These are phyloP conservation scores for Eurypyga helias DNA, from an alignment of 2,113 vertebrate species.

Conservation along the genomic window DNA sequence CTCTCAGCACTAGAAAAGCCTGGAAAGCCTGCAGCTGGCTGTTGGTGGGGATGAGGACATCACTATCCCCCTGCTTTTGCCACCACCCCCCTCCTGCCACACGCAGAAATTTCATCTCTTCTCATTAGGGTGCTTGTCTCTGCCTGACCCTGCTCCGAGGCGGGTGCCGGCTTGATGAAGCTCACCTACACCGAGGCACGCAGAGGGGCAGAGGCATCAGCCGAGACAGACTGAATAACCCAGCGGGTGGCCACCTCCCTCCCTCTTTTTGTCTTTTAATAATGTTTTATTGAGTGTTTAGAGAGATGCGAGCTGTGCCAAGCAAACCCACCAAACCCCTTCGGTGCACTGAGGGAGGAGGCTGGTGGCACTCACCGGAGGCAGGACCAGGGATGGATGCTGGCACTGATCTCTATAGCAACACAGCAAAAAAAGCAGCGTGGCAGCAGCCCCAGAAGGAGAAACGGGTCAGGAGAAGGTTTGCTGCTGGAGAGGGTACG, in stretches of 20 bases:
- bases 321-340: neutral
- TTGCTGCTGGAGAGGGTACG: neutral
- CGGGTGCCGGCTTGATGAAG: neutral
- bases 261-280: neutral
- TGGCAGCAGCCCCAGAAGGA: neutral
- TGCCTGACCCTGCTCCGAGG: neutral
- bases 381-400: neutral
- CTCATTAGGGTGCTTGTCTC: fast-evolving
- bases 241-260: neutral
- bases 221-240: neutral
- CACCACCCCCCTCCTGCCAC: neutral
- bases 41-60: fast-evolving
- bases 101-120: neutral
- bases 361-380: neutral
- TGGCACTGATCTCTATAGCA: slow-evolving; percentile 54
- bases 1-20: fast-evolving
- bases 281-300: neutral
- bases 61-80: neutral
- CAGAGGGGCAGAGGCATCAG: neutral
- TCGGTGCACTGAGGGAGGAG: neutral
- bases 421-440: neutral
- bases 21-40: neutral
- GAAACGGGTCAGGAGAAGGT: neutral
- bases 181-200: neutral
- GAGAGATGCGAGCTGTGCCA: neutral